phyloP scores from a whole-genome alignment of 1,140 invertebrate species.

The Belonocnema kinseyi region DNA sequence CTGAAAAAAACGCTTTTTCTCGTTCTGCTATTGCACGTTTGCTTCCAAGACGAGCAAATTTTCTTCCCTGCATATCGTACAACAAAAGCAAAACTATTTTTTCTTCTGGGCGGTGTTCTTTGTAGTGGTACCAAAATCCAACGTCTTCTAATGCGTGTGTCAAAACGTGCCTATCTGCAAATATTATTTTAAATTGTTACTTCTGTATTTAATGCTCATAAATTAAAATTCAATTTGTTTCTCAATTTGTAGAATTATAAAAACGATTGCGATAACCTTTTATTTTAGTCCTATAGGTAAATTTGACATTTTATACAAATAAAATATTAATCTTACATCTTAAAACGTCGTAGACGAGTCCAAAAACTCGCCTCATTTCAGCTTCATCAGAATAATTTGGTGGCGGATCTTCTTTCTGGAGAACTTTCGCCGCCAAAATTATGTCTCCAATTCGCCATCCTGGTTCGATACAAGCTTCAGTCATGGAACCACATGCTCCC shows the following conservation, averaged over 20 bases:
- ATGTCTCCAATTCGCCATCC: conserved; percentile 65
- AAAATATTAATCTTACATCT: conserved; percentile 78
- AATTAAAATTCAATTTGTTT: conserved; percentile 32
- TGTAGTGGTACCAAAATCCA: conserved; percentile 79
- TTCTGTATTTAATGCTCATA: neutral
- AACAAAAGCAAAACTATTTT: conserved; percentile 79
- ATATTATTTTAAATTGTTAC: conserved; percentile 9
- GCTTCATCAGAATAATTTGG: conserved; percentile 78
- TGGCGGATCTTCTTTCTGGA: conserved; percentile 47
- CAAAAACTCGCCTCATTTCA: conserved; percentile 86
- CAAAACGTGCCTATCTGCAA: conserved; percentile 81
- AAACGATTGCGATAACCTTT: too few species aligned
- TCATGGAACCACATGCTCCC: conserved; percentile 49
- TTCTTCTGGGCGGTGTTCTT: conserved; percentile 67
- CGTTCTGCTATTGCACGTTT: conserved; percentile 63
- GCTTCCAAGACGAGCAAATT: conserved; percentile 74
- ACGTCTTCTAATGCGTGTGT: conserved; percentile 81
- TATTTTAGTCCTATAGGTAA: neutral
- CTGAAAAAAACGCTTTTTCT: conserved; percentile 68
- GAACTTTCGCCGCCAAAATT: conserved; percentile 58
- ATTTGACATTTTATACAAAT: neutral
- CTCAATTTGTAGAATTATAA: neutral
- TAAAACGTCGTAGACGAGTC: conserved; percentile 86
- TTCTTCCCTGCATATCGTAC: conserved; percentile 79
- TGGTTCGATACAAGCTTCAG: conserved; percentile 56